Percentiles rank a stretch among this genome's conserved stretches.
These are phyloP conservation scores for Trichacis sp. DNA, from an alignment of 2,888 invertebrate species.

Conservation along the genomic window DNA sequence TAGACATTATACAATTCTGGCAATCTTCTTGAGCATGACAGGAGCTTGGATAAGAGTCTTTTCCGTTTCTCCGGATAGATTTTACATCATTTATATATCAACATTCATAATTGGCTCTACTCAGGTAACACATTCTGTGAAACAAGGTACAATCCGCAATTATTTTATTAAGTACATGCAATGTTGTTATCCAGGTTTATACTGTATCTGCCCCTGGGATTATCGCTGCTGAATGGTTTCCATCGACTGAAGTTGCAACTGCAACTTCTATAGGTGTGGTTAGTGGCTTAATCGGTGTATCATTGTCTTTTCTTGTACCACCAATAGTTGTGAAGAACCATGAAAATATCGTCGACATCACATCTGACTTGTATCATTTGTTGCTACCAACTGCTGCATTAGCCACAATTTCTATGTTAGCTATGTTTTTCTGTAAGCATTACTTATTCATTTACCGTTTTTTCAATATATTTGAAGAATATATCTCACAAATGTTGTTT, in stretches of 20 bases:
- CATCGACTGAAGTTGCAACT: constrained; percentile 73
- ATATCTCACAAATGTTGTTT: no score
- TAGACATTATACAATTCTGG: constrained; percentile 70
- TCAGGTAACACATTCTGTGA: constrained; percentile 51
- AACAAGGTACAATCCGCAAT: no score
- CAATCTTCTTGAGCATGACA: constrained; percentile 72
- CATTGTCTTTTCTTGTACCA: constrained; percentile 75
- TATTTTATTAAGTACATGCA: no score
- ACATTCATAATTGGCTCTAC: constrained; percentile 72
- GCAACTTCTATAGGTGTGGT: constrained; percentile 81
- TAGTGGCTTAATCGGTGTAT: constrained; percentile 82
- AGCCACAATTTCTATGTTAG: constrained; percentile 72
- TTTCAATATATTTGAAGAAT: no score
- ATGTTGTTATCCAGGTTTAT: not conserved
- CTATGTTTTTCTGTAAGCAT: constrained; percentile 70
- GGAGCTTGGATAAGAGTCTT: constrained; percentile 76
- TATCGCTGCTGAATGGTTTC: constrained; percentile 80
- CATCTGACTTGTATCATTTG: constrained; percentile 61
- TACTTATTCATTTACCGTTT: not conserved
- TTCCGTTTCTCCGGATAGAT: constrained; percentile 73
- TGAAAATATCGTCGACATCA: constrained; percentile 68
- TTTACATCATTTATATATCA: constrained; percentile 73
- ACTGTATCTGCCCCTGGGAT: constrained; percentile 71
- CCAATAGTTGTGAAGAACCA: constrained; percentile 72
- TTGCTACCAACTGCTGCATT: constrained; percentile 62